Evolutionary conservation across 2,888 invertebrate genomes (phyloP), one percentile per base, ranked within the genome.

Genomic region (Poecilobothrus nobilitatus): DNA sequence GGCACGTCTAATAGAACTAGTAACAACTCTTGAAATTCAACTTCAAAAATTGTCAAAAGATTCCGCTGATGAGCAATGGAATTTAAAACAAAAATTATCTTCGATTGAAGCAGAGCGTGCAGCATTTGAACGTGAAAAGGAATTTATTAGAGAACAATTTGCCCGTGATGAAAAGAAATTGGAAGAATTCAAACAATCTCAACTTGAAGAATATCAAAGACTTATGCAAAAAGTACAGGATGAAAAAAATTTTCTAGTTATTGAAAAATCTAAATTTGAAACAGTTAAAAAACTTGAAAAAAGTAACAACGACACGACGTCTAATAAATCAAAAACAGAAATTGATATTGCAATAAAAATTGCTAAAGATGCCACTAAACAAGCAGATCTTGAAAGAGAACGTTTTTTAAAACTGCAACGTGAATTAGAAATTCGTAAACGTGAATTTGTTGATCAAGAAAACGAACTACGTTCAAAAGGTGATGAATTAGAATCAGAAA

Each of bases 61-160:
- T 12, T 74, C 80, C 0, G 77, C 79, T 0, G 81, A 82, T 65
- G 82, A 82, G 61, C 81, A 80, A 68, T 82, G 82, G 82, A 75
- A 77, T 44, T 68, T 81, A 18, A 75, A 80, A 0, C 81, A 81
- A 72, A 79, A 79, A 68, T 73, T 80, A 74, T 73, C 79, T n/a
- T 74, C 77, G 8, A 70, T 82, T 4, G 82, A 82, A 68, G 77
- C 78, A 0, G 82, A 82, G 33, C 78, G 78, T 68, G 70, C 73
- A 12, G 75, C 80, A 0, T 80, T 82, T 37, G 79, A 80, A 62
- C 76, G 77, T 12, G 82, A 82, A 67, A 79, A 79, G 62, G 72
- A 76, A n/a, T 77, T 76, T 27, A 73, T 75, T 8, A 74, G 81
- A 1, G 81, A 81, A 67, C 81, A 82, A 71, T 71, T 80, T 68